A percentile compares a stretch with the other conserved stretches of the same genome.
Conservation (phyloP, 1,140 invertebrate genomes). For the Drosophila erecta region DNA sequence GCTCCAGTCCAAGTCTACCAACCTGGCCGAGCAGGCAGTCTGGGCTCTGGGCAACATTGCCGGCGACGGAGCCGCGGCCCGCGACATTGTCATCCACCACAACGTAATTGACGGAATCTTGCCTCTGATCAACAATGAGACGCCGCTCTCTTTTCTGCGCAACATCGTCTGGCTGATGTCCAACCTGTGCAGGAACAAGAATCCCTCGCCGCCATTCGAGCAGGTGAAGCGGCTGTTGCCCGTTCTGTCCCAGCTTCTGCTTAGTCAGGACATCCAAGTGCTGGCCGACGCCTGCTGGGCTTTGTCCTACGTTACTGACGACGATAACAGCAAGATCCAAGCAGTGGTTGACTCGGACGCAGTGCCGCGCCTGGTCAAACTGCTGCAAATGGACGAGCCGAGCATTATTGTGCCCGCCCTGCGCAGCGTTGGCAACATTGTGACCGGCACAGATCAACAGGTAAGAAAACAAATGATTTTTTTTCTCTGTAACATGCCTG, state of each 20-base stretch:
- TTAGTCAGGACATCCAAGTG: slow-evolving; percentile 90
- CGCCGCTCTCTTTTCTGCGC: slow-evolving; percentile 85
- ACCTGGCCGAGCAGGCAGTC: slow-evolving; percentile 97
- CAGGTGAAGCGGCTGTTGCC: slow-evolving; percentile 92
- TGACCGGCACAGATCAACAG: slow-evolving; percentile 92
- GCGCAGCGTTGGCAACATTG: slow-evolving; percentile 94
- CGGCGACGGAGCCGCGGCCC: slow-evolving; percentile 91
- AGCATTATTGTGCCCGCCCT: slow-evolving; percentile 95
- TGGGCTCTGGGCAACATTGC: slow-evolving; percentile 99
- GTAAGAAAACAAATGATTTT: slow-evolving; percentile 75
- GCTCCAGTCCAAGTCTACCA: slow-evolving; percentile 89
- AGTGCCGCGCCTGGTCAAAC: slow-evolving; percentile 90
- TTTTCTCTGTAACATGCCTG: background rate
- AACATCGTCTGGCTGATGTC: slow-evolving; percentile 96
- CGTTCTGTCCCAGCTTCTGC: slow-evolving; percentile 91
- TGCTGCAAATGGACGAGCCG: slow-evolving; percentile 90
- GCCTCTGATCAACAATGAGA: slow-evolving; percentile 87
- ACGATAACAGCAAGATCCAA: slow-evolving; percentile 96
- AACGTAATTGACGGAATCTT: slow-evolving; percentile 89
- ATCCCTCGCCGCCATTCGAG: slow-evolving; percentile 92
- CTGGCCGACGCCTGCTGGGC: slow-evolving; percentile 98
- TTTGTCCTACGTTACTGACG: slow-evolving; percentile 97
- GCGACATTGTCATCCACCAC: slow-evolving; percentile 90
- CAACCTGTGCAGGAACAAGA: slow-evolving; percentile 96
- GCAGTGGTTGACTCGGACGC: slow-evolving; percentile 90